These are phyloP conservation scores for Leptinotarsa peninsularis DNA, from an alignment of 2,888 invertebrate species.

Conservation along the genomic window DNA sequence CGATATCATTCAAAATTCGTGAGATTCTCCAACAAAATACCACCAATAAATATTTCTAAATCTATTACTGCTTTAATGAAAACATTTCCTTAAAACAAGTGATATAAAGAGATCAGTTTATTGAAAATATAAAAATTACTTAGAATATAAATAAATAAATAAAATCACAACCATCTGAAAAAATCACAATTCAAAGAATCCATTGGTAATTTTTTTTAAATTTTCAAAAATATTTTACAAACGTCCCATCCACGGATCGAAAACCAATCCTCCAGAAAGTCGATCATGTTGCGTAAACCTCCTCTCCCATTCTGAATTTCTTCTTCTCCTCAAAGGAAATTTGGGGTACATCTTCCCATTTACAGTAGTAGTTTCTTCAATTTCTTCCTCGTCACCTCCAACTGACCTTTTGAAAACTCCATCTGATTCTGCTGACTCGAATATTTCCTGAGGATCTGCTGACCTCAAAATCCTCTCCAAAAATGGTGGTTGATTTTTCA, in stretches of 20 bases:
- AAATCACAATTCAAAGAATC: constrained; percentile 21
- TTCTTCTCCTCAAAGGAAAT: constrained; percentile 21
- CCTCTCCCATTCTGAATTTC: constrained; percentile 20
- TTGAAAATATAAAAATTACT: constrained; percentile 18
- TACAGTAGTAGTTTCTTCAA: neutral
- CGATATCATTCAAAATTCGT: too few species aligned
- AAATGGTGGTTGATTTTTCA: constrained; percentile 18
- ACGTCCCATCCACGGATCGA: constrained; percentile 33
- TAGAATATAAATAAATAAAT: neutral
- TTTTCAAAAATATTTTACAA: neutral
- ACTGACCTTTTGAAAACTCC: constrained; percentile 31
- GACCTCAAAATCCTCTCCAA: constrained; percentile 26
- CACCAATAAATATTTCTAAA: too few species aligned
- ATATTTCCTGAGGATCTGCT: constrained; percentile 5
- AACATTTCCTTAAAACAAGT: neutral
- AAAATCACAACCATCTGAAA: constrained; percentile 8
- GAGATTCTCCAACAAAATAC: too few species aligned
- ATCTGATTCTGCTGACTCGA: constrained; percentile 15
- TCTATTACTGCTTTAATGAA: too few species aligned
- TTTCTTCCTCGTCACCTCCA: neutral
- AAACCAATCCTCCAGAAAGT: constrained; percentile 27
- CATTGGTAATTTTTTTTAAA: too few species aligned
- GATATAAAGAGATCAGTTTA: neutral
- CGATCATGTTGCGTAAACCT: constrained; percentile 4
- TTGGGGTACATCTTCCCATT: constrained; percentile 14